phyloP scores from a whole-genome alignment of 2,888 invertebrate species.

The Heterodera filipjevi region DNA sequence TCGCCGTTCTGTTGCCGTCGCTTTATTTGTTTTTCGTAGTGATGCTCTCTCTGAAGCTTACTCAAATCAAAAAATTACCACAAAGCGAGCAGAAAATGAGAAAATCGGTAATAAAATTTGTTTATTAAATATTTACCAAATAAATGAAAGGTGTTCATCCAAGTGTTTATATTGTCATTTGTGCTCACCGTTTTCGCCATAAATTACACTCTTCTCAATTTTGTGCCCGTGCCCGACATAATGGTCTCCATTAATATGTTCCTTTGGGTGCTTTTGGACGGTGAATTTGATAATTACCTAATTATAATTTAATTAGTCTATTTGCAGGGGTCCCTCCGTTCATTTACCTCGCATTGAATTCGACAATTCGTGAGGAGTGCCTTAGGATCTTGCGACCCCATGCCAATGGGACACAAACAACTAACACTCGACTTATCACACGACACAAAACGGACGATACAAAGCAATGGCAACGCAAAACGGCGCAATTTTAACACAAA shows the following conservation, averaged over 20 bases:
- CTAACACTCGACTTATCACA: too few relatives aligned
- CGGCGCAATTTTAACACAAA: too few relatives aligned
- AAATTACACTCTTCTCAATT: not conserved
- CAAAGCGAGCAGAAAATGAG: not conserved
- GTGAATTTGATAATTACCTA: not conserved
- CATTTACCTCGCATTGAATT: not conserved
- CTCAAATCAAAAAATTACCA: not conserved
- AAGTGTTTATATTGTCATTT: slow-evolving; percentile 1
- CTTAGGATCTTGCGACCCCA: not conserved
- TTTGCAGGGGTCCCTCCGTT: slow-evolving; percentile 4
- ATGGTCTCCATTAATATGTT: not conserved
- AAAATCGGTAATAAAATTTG: not conserved
- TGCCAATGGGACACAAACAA: too few relatives aligned
- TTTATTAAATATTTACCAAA: too few relatives aligned
- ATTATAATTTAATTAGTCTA: not conserved
- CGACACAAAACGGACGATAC: too few relatives aligned
- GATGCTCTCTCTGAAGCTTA: not conserved
- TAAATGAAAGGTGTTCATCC: slow-evolving; percentile 7
- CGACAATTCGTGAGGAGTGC: not conserved
- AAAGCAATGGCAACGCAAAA: too few relatives aligned
- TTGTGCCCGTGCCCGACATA: not conserved
- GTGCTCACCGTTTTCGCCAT: not conserved
- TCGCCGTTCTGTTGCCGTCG: not conserved
- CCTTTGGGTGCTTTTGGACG: slow-evolving; percentile 10
- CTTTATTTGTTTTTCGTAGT: not conserved